Conservation (phyloP, 2,113 vertebrate genomes). For the Nycticebus coucang region DNA sequence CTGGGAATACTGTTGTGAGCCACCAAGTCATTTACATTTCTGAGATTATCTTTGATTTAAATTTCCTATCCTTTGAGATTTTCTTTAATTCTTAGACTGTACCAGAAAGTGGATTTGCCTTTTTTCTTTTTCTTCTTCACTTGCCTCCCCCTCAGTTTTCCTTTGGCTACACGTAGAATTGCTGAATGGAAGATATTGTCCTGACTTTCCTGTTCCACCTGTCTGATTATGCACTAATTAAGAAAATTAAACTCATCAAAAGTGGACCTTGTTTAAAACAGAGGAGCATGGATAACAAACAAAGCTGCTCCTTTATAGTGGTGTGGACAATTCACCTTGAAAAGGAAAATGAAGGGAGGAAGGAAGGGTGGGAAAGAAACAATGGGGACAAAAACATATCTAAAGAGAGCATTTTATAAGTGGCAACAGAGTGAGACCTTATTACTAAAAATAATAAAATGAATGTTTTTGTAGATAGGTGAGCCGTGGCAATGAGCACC, state of each 20-base stretch:
- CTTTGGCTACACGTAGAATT: not conserved
- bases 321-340: not conserved
- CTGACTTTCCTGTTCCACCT: not conserved
- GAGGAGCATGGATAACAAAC: not conserved
- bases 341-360: not conserved
- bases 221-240: not conserved
- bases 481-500: no score
- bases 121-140: not conserved
- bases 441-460: no score
- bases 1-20: no score
- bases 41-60: not conserved
- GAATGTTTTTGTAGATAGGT: no score
- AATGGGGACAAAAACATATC: not conserved
- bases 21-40: not conserved
- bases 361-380: fast-evolving
- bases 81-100: not conserved
- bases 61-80: not conserved
- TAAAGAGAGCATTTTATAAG: not conserved
- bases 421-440: no score
- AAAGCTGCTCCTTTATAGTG: not conserved
- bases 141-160: not conserved
- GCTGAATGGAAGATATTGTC: not conserved
- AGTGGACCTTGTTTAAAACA: constrained; percentile 29
- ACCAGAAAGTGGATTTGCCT: not conserved
- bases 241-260: not conserved